Evolutionary conservation across 1,140 invertebrate species (phyloP).

Genomic region (Rhagoletis pomonella): DNA sequence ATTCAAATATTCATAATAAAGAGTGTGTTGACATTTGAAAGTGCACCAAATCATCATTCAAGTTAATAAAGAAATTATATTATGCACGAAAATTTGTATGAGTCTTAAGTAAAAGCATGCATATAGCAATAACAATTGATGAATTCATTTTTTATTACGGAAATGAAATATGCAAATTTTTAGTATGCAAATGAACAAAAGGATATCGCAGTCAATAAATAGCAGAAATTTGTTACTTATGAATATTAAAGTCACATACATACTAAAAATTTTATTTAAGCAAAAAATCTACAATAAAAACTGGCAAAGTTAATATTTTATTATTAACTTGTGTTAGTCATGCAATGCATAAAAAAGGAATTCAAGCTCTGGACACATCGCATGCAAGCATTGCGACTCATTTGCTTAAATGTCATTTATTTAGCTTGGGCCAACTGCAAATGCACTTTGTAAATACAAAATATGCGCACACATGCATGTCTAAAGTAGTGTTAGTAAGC

Average conservation of each 20-base stretch:
- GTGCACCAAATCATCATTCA: neutral
- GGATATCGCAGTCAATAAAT: neutral
- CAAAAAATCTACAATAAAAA: no score
- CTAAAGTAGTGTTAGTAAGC: neutral
- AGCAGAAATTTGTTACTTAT: neutral
- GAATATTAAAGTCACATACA: neutral
- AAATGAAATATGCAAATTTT: neutral
- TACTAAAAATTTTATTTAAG: no score
- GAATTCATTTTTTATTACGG: neutral
- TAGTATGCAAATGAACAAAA: neutral
- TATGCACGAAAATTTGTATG: neutral
- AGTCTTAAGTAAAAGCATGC: neutral
- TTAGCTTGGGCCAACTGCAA: neutral
- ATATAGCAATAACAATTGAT: neutral
- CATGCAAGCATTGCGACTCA: neutral
- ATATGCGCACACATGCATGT: neutral
- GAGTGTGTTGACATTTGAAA: neutral
- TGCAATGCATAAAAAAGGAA: neutral
- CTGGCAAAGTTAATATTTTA: no score
- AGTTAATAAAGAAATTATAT: neutral
- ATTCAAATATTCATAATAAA: conserved; percentile 27
- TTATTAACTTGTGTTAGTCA: no score
- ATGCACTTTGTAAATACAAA: neutral
- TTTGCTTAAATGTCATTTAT: conserved; percentile 1
- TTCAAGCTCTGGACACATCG: neutral